Evolutionary conservation across 1,140 invertebrate genomes (phyloP).

Genomic region (Spodoptera litura): DNA sequence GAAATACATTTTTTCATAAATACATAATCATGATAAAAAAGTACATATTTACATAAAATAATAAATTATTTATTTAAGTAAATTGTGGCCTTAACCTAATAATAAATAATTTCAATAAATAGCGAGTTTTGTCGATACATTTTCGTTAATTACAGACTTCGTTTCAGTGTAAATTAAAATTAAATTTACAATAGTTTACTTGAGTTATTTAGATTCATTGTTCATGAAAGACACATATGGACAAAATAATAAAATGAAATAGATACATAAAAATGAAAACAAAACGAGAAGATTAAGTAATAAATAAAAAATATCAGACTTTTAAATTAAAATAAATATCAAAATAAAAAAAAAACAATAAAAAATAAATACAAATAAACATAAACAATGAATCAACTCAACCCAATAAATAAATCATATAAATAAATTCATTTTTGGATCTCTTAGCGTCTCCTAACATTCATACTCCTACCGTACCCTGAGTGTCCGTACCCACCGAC

Average conservation of each 20-base stretch:
- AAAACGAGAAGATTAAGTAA: not conserved
- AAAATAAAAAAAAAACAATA: not conserved
- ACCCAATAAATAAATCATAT: not conserved
- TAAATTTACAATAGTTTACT: not conserved
- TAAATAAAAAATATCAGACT: constrained; percentile 2
- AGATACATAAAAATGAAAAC: not conserved
- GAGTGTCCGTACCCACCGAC: constrained; percentile 88
- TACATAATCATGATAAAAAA: constrained; percentile 41
- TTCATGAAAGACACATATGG: not conserved
- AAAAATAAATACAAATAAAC: not conserved
- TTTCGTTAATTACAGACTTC: constrained; percentile 6
- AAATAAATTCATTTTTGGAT: not conserved
- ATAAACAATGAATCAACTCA: not conserved
- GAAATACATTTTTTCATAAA: constrained; percentile 27
- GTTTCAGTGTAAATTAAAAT: not conserved
- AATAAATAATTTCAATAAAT: constrained; percentile 62
- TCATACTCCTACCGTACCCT: constrained; percentile 85
- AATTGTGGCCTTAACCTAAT: constrained; percentile 45
- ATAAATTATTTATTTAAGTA: constrained; percentile 1
- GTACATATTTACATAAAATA: constrained; percentile 30
- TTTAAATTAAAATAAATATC: not conserved
- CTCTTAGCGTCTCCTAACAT: constrained; percentile 64
- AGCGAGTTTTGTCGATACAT: constrained; percentile 29
- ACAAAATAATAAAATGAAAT: not conserved
- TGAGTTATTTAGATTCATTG: not conserved